A percentile compares a stretch with the other conserved stretches of the same genome.
phyloP scores from a whole-genome alignment of 2,113 vertebrate species.

The human region GRCh38 chr16:72179501-72180000 shows the following conservation, averaged over 20 bases:
- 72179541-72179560: constrained; percentile 58
- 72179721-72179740: background rate
- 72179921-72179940: constrained; percentile 37
- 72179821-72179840: constrained; percentile 58
- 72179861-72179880: constrained; percentile 45
- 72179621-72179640: background rate
- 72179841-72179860: constrained; percentile 70
- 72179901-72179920: constrained; percentile 76
- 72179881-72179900: constrained; percentile 63
- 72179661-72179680: background rate
- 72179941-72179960: background rate
- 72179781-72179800: constrained; percentile 34
- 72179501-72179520: constrained; percentile 46
- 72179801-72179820: constrained; percentile 45
- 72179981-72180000: background rate
- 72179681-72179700: background rate
- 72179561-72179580: constrained; percentile 62
- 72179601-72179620: background rate
- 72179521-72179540: constrained; percentile 13
- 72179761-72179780: constrained; percentile 28
- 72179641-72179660: background rate
- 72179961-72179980: background rate
- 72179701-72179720: background rate
- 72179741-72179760: background rate
- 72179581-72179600: background rate